These are phyloP conservation scores for Homarus gammarus DNA, from an alignment of 2,888 invertebrate genomes.

Conservation along the genomic window DNA sequence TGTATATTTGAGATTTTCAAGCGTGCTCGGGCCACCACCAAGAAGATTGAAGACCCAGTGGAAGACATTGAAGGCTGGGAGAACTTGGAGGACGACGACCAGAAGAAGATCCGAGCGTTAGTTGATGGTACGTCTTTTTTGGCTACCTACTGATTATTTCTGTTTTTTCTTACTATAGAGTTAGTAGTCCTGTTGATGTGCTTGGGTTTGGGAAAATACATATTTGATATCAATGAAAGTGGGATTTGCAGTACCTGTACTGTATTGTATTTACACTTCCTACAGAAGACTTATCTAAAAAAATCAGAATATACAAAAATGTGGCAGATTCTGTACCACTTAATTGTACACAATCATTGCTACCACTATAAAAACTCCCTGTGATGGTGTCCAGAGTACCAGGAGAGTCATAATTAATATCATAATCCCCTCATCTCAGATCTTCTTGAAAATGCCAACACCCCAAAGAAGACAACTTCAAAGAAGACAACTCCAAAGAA, in stretches of 20 bases:
- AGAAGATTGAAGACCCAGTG: conserved; percentile 86
- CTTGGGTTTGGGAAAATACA: too few relatives aligned
- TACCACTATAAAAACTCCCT: too few relatives aligned
- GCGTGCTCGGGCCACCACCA: conserved; percentile 89
- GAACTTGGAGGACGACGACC: conserved; percentile 84
- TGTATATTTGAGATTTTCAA: conserved; percentile 90
- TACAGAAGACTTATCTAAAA: too few relatives aligned
- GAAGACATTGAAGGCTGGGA: conserved; percentile 90
- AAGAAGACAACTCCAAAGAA: conserved; percentile 19
- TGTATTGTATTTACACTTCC: too few relatives aligned
- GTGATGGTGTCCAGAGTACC: too few relatives aligned
- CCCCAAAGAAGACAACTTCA: conserved; percentile 42
- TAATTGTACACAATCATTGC: too few relatives aligned
- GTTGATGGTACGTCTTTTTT: conserved; percentile 81
- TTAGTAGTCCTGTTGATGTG: not conserved
- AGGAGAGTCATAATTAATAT: too few relatives aligned
- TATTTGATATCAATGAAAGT: too few relatives aligned
- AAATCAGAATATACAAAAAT: too few relatives aligned
- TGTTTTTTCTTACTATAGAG: too few relatives aligned
- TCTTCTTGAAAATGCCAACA: not conserved
- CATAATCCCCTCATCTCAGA: not conserved
- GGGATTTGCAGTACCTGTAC: too few relatives aligned
- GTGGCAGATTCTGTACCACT: too few relatives aligned
- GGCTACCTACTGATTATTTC: not conserved
- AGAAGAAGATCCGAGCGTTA: conserved; percentile 84